Conservation (phyloP, 2,113 vertebrate genomes). For the Micromys minutus region DNA sequence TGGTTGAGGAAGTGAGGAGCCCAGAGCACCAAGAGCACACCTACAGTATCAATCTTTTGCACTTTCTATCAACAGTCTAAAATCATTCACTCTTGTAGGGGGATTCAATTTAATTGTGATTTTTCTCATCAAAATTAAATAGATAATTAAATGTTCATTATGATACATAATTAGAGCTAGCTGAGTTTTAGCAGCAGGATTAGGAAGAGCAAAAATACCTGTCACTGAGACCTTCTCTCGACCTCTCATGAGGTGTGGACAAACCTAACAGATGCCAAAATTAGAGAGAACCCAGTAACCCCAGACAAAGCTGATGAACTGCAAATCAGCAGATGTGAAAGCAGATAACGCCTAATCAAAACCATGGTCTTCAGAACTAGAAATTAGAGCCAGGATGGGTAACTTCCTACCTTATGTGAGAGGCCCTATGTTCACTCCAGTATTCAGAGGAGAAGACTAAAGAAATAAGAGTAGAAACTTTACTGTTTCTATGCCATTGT, state of each 20-base stretch:
- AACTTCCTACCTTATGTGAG: background rate
- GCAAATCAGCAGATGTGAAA: background rate
- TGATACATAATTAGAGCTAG: background rate
- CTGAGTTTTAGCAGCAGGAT: background rate
- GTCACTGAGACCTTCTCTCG: background rate
- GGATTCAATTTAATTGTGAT: background rate
- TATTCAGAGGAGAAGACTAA: background rate
- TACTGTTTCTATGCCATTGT: background rate
- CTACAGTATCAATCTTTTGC: background rate
- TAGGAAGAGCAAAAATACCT: background rate
- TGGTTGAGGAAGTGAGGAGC: background rate
- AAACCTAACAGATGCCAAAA: background rate
- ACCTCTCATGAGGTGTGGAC: background rate
- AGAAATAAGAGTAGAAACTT: background rate
- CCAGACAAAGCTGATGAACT: background rate
- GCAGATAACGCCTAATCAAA: background rate
- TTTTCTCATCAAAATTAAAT: slow-evolving; percentile 2
- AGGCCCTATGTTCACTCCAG: background rate
- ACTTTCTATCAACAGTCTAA: background rate
- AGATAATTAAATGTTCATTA: background rate
- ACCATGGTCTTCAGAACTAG: background rate
- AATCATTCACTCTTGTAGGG: background rate
- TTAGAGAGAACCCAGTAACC: background rate
- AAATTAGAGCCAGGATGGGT: background rate
- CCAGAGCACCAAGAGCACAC: background rate